Evolutionary conservation across 2,888 invertebrate genomes (phyloP), one percentile per base, ranked within the genome.

Genomic region (Sminthurinus aureus): DNA sequence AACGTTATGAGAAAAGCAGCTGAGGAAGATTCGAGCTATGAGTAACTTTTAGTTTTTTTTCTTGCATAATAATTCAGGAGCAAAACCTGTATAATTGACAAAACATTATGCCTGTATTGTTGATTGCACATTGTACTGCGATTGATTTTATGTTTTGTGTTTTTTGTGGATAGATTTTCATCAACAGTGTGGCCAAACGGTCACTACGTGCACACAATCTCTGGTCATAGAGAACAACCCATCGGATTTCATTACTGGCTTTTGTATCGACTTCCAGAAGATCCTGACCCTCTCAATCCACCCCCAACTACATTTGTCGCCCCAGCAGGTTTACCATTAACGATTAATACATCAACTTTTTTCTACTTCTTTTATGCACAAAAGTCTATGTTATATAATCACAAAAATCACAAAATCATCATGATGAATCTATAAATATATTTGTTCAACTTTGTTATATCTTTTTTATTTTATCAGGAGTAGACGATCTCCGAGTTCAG

Each of bases 121-220:
- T 52, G 13, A 52, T 11, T 11, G 8, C 13, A 52, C 52, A 52
- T 52, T 8, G 13, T 58, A 15, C 2, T 58, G 58, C n/a, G 18
- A 15, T 2, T 58, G 58, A 13, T 38, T 38, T 1, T 38, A 4
- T 38, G 38, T 64, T 18, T 22, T 24, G 11, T 18, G n/a, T n/a
- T n/a, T n/a, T n/a, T n/a, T n/a, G n/a, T n/a, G n/a, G 85, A 51
- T 66, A 93, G 94, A 89, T 95, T 95, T 90, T 93, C 94, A 87
- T 95, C 96, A 0, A 94, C 95, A 88, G 95, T 96, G 90, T 96
- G 96, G 96, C 96, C 96, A 0, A 96, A 96, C 90, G 96, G 96
- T 0, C 96, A 96, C 90, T 96, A 96, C 90, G 95, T 96, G 50
- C 96, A 96, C 91, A 96, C 96, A 0, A 91, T 96, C 87, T 95